Conservation (phyloP, 2,888 invertebrate species). For the Cheilosia impressa region DNA sequence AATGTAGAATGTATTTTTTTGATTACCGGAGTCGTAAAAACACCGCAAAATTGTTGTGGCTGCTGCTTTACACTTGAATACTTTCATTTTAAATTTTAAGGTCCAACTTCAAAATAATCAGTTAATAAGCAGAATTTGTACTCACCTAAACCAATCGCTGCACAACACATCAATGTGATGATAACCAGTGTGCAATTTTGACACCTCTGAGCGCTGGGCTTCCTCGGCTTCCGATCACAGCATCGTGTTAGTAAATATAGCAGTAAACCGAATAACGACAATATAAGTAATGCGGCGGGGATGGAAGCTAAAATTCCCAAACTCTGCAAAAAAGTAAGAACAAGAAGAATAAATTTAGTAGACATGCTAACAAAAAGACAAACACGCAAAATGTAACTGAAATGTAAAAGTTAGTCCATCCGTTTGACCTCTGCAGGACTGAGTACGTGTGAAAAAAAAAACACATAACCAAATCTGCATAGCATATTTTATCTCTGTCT, state of each 20-base stretch:
- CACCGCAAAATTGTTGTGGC: neutral
- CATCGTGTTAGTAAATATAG: conserved; percentile 97
- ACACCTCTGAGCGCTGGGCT: conserved; percentile 83
- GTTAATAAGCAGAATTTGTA: conserved; percentile 29
- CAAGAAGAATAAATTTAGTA: neutral
- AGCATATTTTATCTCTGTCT: conserved; percentile 49
- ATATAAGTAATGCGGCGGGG: conserved; percentile 95
- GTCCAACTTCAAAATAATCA: neutral
- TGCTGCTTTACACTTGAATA: too few species aligned
- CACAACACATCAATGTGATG: conserved; percentile 92
- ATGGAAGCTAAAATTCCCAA: conserved; percentile 96
- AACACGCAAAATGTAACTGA: conserved; percentile 1
- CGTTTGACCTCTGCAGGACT: conserved; percentile 9
- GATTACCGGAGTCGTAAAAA: neutral
- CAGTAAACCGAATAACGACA: conserved; percentile 94
- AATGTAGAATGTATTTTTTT: neutral
- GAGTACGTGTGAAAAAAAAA: conserved; percentile 58
- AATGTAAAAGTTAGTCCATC: conserved; percentile 74
- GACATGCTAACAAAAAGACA: neutral
- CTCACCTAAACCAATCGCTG: conserved; percentile 92
- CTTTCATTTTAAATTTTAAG: neutral
- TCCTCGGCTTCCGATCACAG: conserved; percentile 96
- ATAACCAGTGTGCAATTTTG: conserved; percentile 83
- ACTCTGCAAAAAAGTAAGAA: conserved; percentile 87
- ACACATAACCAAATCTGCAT: conserved; percentile 9